A percentile compares a stretch with the other conserved stretches of the same genome.
These are phyloP conservation scores for Jacana jacana DNA, from an alignment of 2,113 vertebrate genomes.

Conservation along the genomic window DNA sequence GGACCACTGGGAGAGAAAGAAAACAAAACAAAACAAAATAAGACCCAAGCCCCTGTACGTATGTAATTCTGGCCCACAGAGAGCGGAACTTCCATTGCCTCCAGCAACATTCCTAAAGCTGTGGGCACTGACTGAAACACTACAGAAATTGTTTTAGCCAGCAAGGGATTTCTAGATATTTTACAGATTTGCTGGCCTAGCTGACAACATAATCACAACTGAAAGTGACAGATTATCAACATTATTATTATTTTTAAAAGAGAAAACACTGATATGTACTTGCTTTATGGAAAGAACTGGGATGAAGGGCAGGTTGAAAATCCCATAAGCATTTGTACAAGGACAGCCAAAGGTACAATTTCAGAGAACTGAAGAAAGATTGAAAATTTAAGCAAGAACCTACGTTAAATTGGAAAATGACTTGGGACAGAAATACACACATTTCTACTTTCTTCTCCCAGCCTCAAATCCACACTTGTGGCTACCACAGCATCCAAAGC, in stretches of 20 bases:
- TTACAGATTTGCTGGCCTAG: slow-evolving; percentile 76
- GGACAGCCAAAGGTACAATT: not conserved
- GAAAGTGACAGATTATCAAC: slow-evolving; percentile 76
- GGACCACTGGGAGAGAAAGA: slow-evolving; percentile 37
- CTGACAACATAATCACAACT: slow-evolving; percentile 79
- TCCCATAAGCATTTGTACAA: slow-evolving; percentile 15
- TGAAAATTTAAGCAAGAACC: not conserved
- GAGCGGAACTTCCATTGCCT: slow-evolving; percentile 57
- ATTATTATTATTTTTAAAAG: slow-evolving; percentile 70
- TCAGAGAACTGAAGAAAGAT: not conserved
- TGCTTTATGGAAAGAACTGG: slow-evolving; percentile 53
- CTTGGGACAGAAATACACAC: not conserved
- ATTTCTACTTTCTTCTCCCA: not conserved
- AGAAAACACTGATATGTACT: slow-evolving; percentile 57
- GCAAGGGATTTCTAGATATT: slow-evolving; percentile 74
- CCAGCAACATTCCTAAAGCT: slow-evolving; percentile 59
- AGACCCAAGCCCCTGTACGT: slow-evolving; percentile 1
- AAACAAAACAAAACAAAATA: slow-evolving; percentile 45
- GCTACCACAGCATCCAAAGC: not conserved
- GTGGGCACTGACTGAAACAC: slow-evolving; percentile 66
- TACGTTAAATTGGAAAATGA: not conserved
- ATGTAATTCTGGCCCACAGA: slow-evolving; percentile 29
- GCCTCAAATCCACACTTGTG: not conserved
- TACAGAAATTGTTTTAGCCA: slow-evolving; percentile 69
- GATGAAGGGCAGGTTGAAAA: slow-evolving; percentile 20